Base-by-base conservation (phyloP, 2,113 vertebrate genomes). In the Hyperopisus bebe region DNA sequence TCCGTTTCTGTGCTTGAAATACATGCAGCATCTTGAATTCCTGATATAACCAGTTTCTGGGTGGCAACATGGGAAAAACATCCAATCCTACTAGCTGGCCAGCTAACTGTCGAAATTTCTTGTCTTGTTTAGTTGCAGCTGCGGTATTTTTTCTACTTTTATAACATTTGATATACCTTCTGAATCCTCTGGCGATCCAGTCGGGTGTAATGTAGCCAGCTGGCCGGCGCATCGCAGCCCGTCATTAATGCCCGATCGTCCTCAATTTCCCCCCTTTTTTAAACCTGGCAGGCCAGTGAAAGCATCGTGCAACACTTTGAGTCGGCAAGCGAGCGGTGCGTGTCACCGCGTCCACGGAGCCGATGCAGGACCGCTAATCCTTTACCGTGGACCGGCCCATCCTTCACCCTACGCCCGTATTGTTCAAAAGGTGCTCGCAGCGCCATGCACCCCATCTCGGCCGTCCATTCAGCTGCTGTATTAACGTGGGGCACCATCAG, bases 401-500 rank as follows among this genome's bases (percentile, higher is more conserved):
- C 74, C 17, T 39, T 39, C 74, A 77, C 35, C 13, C 31, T 80
- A 27, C 74, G 74, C 74, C 31, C 15, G 70, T 77, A 39, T 77
- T 77, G 70, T 77, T 39, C 31, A 5, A 5, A 77, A 66, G 55
- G 44, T 39, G 27, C 47, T 19, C 19, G 51, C n/a, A 27, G 62
- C 10, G 62, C 62, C 83, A 62, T 24, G 50, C 88, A 77, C 4
- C 27, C 55, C 42, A 39, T 17, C 42, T 44, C 48, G 27, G 15
- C 21, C 9, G 27, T 83, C 88, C 48, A 46, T 89, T 83, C 31
- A 83, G 17, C 35, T 24, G 80, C 39, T 51, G 58, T 62, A 27
- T 89, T 53, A 85, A 42, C 70, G 48, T 82, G 88, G 47, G 70
- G 88, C 80, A 31, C 46, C 70, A 80, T 47, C 48, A 46, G 44